Percentiles rank a stretch among this genome's conserved stretches.
phyloP scores from a whole-genome alignment of 2,797 vertebrate species.

The Discoglossus pictus region DNA sequence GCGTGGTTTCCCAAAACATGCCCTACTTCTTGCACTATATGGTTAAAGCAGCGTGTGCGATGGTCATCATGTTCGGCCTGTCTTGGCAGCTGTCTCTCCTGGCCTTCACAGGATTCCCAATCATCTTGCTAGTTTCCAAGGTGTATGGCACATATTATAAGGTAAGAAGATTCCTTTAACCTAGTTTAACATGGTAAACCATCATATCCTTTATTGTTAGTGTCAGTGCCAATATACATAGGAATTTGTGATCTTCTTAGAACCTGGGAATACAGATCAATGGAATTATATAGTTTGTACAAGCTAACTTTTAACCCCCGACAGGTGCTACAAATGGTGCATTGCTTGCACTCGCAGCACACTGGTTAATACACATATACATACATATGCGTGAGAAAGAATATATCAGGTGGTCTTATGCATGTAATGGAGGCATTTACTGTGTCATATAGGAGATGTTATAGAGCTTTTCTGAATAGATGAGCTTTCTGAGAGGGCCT shows the following conservation, averaged over 20 bases:
- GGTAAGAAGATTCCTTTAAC: constrained; percentile 65
- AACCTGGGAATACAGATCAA: too few relatives aligned
- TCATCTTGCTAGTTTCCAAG: constrained; percentile 84
- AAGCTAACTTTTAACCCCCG: not conserved
- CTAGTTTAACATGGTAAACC: not conserved
- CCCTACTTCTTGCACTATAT: constrained; percentile 86
- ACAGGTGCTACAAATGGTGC: too few relatives aligned
- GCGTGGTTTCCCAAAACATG: constrained; percentile 91
- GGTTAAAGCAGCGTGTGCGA: constrained; percentile 82
- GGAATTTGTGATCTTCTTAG: not conserved
- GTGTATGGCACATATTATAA: constrained; percentile 93
- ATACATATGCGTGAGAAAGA: too few relatives aligned
- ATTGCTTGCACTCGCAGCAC: too few relatives aligned
- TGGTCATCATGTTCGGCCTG: constrained; percentile 90
- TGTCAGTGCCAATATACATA: not conserved
- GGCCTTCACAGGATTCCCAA: constrained; percentile 91
- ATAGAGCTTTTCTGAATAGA: too few relatives aligned
- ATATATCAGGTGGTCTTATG: too few relatives aligned
- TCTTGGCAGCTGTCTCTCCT: constrained; percentile 93
- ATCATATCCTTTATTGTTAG: not conserved
- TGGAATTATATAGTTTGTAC: not conserved
- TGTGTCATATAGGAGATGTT: too few relatives aligned
- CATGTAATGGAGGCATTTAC: too few relatives aligned
- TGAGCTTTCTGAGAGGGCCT: too few relatives aligned
- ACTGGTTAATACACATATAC: too few relatives aligned